Base-by-base conservation (phyloP, 2,888 invertebrate species). In the Hoplodrina ambigua region DNA sequence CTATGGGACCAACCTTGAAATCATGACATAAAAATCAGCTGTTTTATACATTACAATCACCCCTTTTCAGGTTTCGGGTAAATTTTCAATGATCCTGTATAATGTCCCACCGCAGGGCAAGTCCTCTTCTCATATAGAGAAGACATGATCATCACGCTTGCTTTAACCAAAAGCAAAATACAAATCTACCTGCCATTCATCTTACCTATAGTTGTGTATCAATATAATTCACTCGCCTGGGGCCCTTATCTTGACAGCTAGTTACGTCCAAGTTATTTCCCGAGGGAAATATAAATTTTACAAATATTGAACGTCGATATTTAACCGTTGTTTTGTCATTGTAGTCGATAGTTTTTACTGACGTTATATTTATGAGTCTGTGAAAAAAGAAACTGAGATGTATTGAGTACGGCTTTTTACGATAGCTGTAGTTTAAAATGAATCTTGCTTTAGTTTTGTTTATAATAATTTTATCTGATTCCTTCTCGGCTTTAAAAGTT, bases 231-330 rank as follows among this genome's bases (percentile, higher is more conserved):
- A 58, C 49, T 66, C 56, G 56, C 67, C 17, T 49, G n/a, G 58
- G 55, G 61, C 17, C 53, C 65, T 60, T 68, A 70, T 55, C 65
- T 68, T 70, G 81, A 74, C 78, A 70, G 54, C 33, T 80, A 54
- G 66, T 66, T 58, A 64, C 61, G 50, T 69, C 19, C 55, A 60
- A 65, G 74, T 65, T 77, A 77, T 77, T 70, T 80, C 81, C 68
- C 81, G 4, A 57, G 65, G 52, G 78, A 65, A 77, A 74, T 70
- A 65, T 62, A 52, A 10, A 58, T 64, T 78, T 70, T 57, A 70
- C 59, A 77, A 77, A 69, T 62, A 66, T 74, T 69, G 61, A 57
- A 58, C 69, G 19, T 25, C 56, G 44, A 61, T 61, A 64, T 69
- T 69, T 62, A 54, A 54, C 52, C 15, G 54, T 58, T 58, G 44